These are phyloP conservation scores for Brachyopa scutellaris DNA, from an alignment of 2,888 invertebrate species.

Conservation along the genomic window DNA sequence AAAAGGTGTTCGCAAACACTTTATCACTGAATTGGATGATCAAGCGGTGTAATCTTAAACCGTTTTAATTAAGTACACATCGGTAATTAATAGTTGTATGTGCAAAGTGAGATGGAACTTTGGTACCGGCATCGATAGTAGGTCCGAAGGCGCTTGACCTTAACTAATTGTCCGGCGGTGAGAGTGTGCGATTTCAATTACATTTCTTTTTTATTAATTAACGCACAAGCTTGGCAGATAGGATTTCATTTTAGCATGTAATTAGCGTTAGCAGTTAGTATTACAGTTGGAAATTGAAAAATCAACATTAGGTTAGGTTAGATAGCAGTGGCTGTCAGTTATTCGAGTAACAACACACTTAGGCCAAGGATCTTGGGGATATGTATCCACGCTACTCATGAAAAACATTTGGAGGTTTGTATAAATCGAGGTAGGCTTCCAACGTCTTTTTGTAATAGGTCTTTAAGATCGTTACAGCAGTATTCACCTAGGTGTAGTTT, in stretches of 20 bases:
- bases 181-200: constrained; percentile 25
- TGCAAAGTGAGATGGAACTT: constrained; percentile 71
- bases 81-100: constrained; percentile 72
- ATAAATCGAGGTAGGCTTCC: too few relatives aligned
- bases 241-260: neutral
- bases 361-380: too few relatives aligned
- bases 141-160: constrained; percentile 65
- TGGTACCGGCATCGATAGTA: constrained; percentile 6
- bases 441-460: too few relatives aligned
- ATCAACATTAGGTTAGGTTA: too few relatives aligned
- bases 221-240: constrained; percentile 26
- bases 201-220: constrained; percentile 28
- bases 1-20: constrained; percentile 60
- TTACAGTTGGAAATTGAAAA: too few relatives aligned
- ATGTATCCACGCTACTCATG: too few relatives aligned
- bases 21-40: constrained; percentile 67
- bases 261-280: too few relatives aligned
- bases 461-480: too few relatives aligned
- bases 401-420: too few relatives aligned
- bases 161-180: constrained; percentile 48
- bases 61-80: constrained; percentile 73
- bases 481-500: too few relatives aligned
- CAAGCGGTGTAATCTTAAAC: constrained; percentile 70
- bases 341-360: too few relatives aligned
- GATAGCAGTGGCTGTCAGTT: too few relatives aligned